A percentile compares a stretch with the other conserved stretches of the same genome.
Conservation (phyloP, 2,797 vertebrate genomes). For the Xyrichtys novacula region DNA sequence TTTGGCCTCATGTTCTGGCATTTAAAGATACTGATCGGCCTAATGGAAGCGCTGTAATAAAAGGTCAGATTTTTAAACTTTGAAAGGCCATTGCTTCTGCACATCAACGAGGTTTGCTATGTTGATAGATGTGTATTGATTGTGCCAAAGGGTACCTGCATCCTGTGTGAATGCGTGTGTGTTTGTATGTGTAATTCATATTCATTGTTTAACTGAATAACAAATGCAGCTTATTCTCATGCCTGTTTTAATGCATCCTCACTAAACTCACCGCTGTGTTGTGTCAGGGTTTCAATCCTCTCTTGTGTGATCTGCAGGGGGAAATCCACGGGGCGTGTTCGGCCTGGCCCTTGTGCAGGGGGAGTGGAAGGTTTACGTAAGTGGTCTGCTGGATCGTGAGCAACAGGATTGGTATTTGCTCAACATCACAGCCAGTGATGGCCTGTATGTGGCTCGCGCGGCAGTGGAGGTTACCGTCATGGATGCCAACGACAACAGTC, state of each 20-base stretch:
- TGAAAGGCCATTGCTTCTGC: constrained; percentile 33
- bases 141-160: constrained; percentile 28
- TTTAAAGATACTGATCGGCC: constrained; percentile 59
- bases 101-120: constrained; percentile 9
- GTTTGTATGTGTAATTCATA: constrained; percentile 5
- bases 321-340: constrained; percentile 93
- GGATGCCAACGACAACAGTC: constrained; percentile 96
- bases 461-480: constrained; percentile 95
- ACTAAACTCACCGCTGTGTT: background rate
- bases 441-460: constrained; percentile 90
- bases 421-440: constrained; percentile 95
- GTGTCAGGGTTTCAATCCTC: background rate
- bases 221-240: constrained; percentile 26
- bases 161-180: constrained; percentile 22
- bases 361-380: constrained; percentile 96
- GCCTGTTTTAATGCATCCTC: constrained; percentile 6
- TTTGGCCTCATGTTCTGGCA: constrained; percentile 49
- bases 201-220: constrained; percentile 31
- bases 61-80: constrained; percentile 57
- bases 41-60: constrained; percentile 57
- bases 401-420: constrained; percentile 94
- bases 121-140: constrained; percentile 58
- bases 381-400: constrained; percentile 92
- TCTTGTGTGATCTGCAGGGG: constrained; percentile 81
- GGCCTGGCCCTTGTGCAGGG: constrained; percentile 91